These are phyloP conservation scores for Beroe ovata DNA, from an alignment of 37 sponge, comb jelly and placozoan species.

Conservation along the genomic window DNA sequence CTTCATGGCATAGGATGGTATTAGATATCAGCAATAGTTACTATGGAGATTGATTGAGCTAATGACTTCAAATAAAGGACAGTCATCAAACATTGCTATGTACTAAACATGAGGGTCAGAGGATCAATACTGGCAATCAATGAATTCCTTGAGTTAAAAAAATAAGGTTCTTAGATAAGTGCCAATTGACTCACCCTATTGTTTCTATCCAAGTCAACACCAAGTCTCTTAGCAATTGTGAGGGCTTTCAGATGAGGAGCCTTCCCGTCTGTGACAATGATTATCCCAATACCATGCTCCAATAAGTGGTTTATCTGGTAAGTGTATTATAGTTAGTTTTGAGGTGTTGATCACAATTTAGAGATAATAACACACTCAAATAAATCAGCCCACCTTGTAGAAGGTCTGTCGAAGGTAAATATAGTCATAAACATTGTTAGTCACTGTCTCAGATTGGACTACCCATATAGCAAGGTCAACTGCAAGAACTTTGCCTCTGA, in stretches of 20 bases:
- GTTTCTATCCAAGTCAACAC: conserved; percentile 39
- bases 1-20: no score
- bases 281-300: conserved; percentile 40
- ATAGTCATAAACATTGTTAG: conserved; percentile 10
- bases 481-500: conserved; percentile 48
- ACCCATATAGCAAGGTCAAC: conserved; percentile 64
- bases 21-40: no score
- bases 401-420: conserved; percentile 53
- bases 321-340: no score
- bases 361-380: neutral
- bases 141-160: neutral
- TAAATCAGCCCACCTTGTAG: conserved; percentile 13
- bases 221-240: conserved; percentile 33
- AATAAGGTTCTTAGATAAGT: neutral
- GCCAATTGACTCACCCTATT: neutral
- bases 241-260: conserved; percentile 62
- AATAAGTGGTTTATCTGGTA: conserved; percentile 65
- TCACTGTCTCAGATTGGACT: conserved; percentile 61
- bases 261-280: conserved; percentile 41
- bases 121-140: no score
- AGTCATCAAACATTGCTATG: no score
- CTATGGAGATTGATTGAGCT: no score
- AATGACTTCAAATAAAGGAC: no score
- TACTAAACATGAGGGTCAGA: no score
- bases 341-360: no score